phyloP scores from a whole-genome alignment of 35 echinoderm and acorn worm genomes.

The Apostichopus japonicus region DNA sequence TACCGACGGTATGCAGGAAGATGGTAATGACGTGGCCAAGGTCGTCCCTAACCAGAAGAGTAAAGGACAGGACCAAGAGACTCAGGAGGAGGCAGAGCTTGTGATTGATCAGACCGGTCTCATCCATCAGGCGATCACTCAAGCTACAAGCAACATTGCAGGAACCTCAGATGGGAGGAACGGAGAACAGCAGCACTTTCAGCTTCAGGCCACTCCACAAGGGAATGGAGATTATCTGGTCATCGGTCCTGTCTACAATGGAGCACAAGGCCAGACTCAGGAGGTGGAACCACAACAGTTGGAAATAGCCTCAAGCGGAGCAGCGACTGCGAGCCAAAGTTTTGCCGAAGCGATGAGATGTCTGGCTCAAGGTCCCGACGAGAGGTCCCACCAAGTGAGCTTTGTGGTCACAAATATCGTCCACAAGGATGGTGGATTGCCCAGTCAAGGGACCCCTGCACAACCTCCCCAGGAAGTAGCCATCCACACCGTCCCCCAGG shows the following conservation, averaged over 20 bases:
- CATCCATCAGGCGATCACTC: constrained; percentile 38
- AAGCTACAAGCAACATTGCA: constrained; percentile 1
- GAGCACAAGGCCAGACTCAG: background rate
- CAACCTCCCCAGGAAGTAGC: constrained; percentile 27
- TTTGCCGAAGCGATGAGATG: constrained; percentile 57
- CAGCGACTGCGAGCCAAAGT: constrained; percentile 21
- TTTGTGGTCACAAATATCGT: constrained; percentile 56
- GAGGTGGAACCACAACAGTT: constrained; percentile 10
- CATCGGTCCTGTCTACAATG: constrained; percentile 30
- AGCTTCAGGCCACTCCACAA: constrained; percentile 17
- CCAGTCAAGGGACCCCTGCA: background rate
- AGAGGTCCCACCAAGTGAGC: constrained; percentile 5
- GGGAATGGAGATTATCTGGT: constrained; percentile 24
- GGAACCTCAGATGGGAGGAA: background rate
- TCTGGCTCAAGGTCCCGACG: constrained; percentile 50
- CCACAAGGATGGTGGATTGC: constrained; percentile 10
- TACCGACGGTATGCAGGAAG: constrained; percentile 15
- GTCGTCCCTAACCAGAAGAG: background rate
- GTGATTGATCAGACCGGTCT: constrained; percentile 45
- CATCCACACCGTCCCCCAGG: constrained; percentile 30
- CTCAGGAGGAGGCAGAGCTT: constrained; percentile 38
- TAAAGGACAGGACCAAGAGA: background rate
- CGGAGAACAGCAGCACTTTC: constrained; percentile 41
- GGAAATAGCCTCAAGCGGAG: constrained; percentile 6
- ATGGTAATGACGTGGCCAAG: background rate